Conservation (phyloP, 1,140 invertebrate species). For the Trialeurodes vaporariorum region DNA sequence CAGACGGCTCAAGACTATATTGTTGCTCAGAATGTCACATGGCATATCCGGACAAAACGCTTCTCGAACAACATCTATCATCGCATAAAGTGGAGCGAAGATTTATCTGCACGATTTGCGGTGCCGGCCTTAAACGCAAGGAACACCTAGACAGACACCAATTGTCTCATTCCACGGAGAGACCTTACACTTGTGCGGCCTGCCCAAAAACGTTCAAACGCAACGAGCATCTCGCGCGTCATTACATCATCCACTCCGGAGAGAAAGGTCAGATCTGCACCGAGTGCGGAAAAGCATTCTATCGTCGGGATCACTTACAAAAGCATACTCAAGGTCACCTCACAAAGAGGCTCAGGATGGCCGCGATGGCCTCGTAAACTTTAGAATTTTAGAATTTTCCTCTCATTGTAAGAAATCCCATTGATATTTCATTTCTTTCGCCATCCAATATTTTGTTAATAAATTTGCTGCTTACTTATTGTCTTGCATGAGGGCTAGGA, state of each 20-base stretch:
- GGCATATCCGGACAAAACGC: constrained; percentile 67
- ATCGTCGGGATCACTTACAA: constrained; percentile 59
- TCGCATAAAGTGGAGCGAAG: constrained; percentile 47
- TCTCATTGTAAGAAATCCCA: too few species aligned
- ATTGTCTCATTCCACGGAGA: constrained; percentile 29
- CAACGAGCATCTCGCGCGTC: constrained; percentile 69
- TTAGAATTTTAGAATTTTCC: too few species aligned
- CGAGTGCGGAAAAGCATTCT: constrained; percentile 70
- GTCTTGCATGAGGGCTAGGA: too few species aligned
- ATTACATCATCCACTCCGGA: constrained; percentile 74
- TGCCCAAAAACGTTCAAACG: constrained; percentile 75
- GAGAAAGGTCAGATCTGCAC: constrained; percentile 74
- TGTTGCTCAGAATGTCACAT: constrained; percentile 78
- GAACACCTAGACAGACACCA: constrained; percentile 34
- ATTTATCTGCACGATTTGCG: constrained; percentile 76
- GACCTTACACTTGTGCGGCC: constrained; percentile 60
- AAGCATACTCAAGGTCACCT: constrained; percentile 33
- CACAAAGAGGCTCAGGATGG: constrained; percentile 21
- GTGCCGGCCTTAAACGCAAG: constrained; percentile 56
- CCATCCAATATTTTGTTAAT: too few species aligned
- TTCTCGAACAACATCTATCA: constrained; percentile 66
- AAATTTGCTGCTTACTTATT: too few species aligned
- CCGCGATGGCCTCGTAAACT: not conserved
- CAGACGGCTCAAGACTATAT: constrained; percentile 69
- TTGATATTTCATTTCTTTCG: too few species aligned